Evolutionary conservation across 2,888 invertebrate species (phyloP), one percentile per base, ranked within the genome.

Genomic region (Drosophila pegasa): DNA sequence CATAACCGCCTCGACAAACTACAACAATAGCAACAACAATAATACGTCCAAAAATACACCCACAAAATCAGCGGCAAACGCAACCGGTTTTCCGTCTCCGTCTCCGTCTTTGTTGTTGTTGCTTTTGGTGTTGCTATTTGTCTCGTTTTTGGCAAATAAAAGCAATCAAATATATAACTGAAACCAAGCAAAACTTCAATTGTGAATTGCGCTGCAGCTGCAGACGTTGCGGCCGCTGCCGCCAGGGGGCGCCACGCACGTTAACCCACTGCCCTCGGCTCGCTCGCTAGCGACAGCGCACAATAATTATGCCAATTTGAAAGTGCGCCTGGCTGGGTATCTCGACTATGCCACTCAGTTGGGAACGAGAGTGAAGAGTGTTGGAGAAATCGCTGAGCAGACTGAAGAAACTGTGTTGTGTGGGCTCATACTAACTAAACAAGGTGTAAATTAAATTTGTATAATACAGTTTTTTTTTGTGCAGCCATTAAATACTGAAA

Each of bases 231-330:
- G 43, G 63, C 52, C 61, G 61, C 27, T 37, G 56, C 37, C 71
- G 62, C 66, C 65, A 60, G 64, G 62, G 64, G 63, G 59, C 67
- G 75, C 70, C 65, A 69, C 73, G 67, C 81, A 73, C 69, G 55
- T 80, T 83, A 83, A 85, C 82, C 82, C 86, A 85, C 78, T 83
- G 85, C 82, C 82, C 82, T 80, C 73, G 66, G 83, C 61, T 63
- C 22, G 45, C 54, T 48, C 38, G 52, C 37, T 16, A 20, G 41
- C 38, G 50, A 50, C 50, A 59, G 58, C 58, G 25, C 50, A 48
- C 58, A 52, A 69, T 79, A 79, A 82, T 79, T 79, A 79, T 77
- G 64, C 66, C 63, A 67, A 52, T 59, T 55, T 31, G n/a, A 20
- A 18, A 6, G 12, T 9, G 14, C 9, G 4, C 16, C 14, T 2